phyloP scores from a whole-genome alignment of 2,888 invertebrate species.

The Myopa testacea region DNA sequence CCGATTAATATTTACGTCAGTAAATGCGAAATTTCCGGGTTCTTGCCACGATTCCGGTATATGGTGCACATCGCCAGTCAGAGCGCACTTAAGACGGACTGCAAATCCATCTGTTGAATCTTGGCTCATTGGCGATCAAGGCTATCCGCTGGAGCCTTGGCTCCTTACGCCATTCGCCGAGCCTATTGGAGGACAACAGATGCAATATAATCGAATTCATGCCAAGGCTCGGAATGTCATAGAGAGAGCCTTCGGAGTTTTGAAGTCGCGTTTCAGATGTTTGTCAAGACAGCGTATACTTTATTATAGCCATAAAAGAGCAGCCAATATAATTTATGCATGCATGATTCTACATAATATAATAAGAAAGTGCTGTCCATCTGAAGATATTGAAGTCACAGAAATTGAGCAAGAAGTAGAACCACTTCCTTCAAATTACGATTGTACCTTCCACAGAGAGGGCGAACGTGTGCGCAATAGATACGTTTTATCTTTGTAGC shows the following conservation, averaged over 20 bases:
- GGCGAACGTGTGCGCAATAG: not conserved
- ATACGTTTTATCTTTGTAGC: not conserved
- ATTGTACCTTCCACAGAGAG: not conserved
- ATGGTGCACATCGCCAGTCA: too few relatives aligned
- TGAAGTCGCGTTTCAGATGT: constrained; percentile 39
- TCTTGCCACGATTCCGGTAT: too few relatives aligned
- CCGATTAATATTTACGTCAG: too few relatives aligned
- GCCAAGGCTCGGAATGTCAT: constrained; percentile 30
- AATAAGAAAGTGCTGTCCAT: not conserved
- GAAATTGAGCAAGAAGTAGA: not conserved
- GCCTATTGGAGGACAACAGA: constrained; percentile 1
- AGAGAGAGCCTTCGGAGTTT: constrained; percentile 35
- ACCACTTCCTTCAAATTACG: not conserved
- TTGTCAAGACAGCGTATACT: constrained; percentile 31
- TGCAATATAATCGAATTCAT: constrained; percentile 34
- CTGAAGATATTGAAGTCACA: not conserved
- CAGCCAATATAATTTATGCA: constrained; percentile 38
- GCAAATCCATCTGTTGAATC: not conserved
- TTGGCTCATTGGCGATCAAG: constrained; percentile 35
- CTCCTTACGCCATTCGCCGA: constrained; percentile 37
- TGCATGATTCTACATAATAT: constrained; percentile 39
- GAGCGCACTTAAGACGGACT: too few relatives aligned
- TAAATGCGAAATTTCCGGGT: too few relatives aligned
- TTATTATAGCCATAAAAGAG: constrained; percentile 37
- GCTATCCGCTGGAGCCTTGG: constrained; percentile 41